Evolutionary conservation across 1,140 invertebrate species (phyloP).

Genomic region (Zaprionus inermis): DNA sequence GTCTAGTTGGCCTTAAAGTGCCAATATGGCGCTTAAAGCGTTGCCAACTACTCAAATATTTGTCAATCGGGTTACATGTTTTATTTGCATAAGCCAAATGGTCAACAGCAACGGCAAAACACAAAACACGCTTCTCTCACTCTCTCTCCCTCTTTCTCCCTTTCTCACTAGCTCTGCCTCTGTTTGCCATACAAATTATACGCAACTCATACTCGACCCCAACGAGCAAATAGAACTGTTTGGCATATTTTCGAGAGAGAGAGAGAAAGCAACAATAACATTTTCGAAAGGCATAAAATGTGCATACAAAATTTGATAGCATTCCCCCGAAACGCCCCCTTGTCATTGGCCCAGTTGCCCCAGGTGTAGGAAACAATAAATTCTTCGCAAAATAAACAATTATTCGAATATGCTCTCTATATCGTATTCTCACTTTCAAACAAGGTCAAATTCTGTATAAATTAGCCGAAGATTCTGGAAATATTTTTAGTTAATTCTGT

Average conservation of each 20-base stretch:
- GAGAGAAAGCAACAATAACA: conserved; percentile 37
- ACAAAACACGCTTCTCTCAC: background rate
- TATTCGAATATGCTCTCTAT: conserved; percentile 54
- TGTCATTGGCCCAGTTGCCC: too few species aligned
- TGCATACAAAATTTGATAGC: conserved; percentile 36
- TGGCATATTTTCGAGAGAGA: conserved; percentile 50
- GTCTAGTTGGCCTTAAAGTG: conserved; percentile 50
- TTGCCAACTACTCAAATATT: conserved; percentile 59
- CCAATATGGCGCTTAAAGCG: conserved; percentile 58
- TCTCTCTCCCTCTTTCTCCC: conserved; percentile 6
- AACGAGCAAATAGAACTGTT: conserved; percentile 46
- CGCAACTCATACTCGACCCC: conserved; percentile 28
- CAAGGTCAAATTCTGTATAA: background rate
- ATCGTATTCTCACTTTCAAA: conserved; percentile 17
- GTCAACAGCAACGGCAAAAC: conserved; percentile 58
- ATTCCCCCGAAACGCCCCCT: background rate
- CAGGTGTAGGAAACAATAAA: conserved; percentile 74
- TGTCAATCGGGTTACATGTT: conserved; percentile 74
- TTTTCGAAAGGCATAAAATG: conserved; percentile 42
- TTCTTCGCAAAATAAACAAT: conserved; percentile 74
- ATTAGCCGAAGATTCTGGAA: too few species aligned
- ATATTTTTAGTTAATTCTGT: background rate
- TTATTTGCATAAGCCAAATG: conserved; percentile 73
- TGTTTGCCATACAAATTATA: conserved; percentile 77
- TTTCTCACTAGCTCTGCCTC: conserved; percentile 1